A percentile compares a stretch with the other conserved stretches of the same genome.
Conservation (phyloP, 2,888 invertebrate genomes). For the Nebria brevicollis region DNA sequence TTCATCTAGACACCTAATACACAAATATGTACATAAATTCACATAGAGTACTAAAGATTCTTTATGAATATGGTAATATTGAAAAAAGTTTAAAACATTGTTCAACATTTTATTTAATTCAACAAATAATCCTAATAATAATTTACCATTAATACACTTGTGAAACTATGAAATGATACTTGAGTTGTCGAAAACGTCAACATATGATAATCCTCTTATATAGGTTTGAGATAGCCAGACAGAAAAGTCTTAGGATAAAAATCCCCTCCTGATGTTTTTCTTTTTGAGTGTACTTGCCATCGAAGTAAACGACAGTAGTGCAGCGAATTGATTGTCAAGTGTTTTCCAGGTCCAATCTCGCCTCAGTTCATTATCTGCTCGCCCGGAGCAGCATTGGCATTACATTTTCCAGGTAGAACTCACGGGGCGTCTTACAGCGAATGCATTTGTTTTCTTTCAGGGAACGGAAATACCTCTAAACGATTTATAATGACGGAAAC, state of each 20-base stretch:
- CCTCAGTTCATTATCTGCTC: constrained; percentile 46
- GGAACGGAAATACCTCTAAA: constrained; percentile 54
- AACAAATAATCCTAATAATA: too few species aligned
- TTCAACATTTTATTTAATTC: too few species aligned
- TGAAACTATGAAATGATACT: neutral
- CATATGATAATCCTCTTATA: constrained; percentile 4
- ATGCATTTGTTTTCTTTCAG: neutral
- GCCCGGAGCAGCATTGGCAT: constrained; percentile 37
- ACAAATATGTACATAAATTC: too few species aligned
- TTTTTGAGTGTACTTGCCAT: constrained; percentile 49
- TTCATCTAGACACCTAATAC: too few species aligned
- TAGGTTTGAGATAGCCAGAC: neutral
- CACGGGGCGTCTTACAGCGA: neutral
- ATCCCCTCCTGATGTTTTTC: constrained; percentile 47
- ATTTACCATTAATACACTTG: neutral
- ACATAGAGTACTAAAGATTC: too few species aligned
- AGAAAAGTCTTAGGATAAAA: neutral
- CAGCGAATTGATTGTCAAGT: constrained; percentile 53
- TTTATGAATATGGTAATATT: too few species aligned
- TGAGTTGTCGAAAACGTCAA: neutral
- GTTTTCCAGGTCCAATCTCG: constrained; percentile 51
- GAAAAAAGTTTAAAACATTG: too few species aligned
- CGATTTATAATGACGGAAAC: constrained; percentile 61
- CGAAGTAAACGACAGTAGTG: constrained; percentile 47
- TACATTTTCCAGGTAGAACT: constrained; percentile 14